phyloP scores from a whole-genome alignment of 1,140 invertebrate genomes.

The Acyrthosiphon pisum region DNA sequence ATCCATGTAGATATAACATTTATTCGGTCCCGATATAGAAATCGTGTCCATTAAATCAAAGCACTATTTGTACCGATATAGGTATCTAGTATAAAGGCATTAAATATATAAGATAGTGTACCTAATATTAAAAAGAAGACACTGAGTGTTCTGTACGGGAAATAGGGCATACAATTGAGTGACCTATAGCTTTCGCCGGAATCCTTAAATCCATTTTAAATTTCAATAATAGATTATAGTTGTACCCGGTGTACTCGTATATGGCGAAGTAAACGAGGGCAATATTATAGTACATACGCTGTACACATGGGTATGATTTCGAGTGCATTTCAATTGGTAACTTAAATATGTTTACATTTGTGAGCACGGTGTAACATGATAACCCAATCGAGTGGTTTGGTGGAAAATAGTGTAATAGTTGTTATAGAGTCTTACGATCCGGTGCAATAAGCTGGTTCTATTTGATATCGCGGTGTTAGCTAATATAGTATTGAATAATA shows the following conservation, averaged over 20 bases:
- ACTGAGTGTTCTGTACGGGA: background rate
- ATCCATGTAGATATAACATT: background rate
- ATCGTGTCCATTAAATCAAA: background rate
- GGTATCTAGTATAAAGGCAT: background rate
- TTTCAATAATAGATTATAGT: slow-evolving; percentile 3
- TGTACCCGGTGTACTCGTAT: background rate
- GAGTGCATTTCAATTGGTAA: background rate
- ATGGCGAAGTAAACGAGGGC: background rate
- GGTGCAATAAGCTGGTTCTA: background rate
- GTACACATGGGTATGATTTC: background rate
- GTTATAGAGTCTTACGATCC: background rate
- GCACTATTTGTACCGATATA: background rate
- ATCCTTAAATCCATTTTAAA: background rate
- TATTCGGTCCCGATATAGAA: background rate
- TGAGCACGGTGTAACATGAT: background rate
- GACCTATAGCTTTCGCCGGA: background rate
- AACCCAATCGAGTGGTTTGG: background rate
- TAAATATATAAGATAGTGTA: slow-evolving; percentile 1
- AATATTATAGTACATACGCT: background rate
- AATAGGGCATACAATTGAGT: background rate
- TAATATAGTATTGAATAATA: background rate
- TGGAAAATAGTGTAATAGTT: background rate
- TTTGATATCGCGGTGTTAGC: background rate
- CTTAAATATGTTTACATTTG: slow-evolving; percentile 12
- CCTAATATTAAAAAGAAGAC: background rate